These are phyloP conservation scores for Dugesia japonica DNA, from an alignment of 2,888 invertebrate species.

Conservation along the genomic window DNA sequence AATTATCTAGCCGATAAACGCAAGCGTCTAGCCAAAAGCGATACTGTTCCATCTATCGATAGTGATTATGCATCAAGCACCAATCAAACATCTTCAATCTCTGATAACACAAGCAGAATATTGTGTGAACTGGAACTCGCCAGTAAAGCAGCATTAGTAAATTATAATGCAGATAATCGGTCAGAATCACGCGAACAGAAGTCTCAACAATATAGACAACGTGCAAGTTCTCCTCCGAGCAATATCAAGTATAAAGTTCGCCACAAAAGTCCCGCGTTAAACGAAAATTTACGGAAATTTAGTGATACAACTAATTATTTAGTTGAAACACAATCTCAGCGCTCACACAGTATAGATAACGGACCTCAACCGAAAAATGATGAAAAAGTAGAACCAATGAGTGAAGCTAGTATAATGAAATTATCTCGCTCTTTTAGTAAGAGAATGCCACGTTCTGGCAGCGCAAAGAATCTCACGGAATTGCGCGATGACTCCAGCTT, in stretches of 20 bases:
- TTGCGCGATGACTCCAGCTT: neutral
- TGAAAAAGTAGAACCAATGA: neutral
- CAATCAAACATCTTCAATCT: neutral
- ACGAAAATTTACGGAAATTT: neutral
- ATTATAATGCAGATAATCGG: neutral
- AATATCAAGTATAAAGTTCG: neutral
- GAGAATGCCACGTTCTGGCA: neutral
- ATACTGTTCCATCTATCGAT: slow-evolving; percentile 11
- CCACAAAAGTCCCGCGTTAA: neutral
- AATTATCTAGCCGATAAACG: slow-evolving; percentile 26
- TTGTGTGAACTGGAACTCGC: slow-evolving; percentile 20
- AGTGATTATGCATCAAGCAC: neutral
- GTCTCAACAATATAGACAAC: neutral
- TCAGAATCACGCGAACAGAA: neutral
- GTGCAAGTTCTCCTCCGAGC: neutral
- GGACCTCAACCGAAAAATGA: neutral
- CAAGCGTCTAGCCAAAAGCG: neutral
- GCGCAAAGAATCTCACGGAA: neutral
- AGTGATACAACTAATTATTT: neutral
- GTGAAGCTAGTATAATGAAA: neutral
- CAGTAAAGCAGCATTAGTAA: neutral
- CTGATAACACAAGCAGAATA: neutral
- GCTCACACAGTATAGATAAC: slow-evolving; percentile 21
- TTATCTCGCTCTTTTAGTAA: neutral
- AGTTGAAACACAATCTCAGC: neutral